Evolutionary conservation across 2,797 vertebrate genomes (phyloP).

Genomic region (Steatocranus sp.): DNA sequence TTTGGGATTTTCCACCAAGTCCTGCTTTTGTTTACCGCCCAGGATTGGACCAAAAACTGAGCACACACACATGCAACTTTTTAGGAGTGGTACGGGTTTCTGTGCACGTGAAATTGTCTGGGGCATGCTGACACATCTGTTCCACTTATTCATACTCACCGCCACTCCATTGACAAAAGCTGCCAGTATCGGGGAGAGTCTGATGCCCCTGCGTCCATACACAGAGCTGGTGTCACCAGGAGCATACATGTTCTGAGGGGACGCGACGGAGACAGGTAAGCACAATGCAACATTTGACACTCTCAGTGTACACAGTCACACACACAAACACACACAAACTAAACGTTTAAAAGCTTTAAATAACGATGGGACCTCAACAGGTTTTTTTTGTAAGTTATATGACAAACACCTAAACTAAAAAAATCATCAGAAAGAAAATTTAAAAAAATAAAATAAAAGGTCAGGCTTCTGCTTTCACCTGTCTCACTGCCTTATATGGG

Average conservation of each 20-base stretch:
- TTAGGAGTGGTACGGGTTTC: not conserved
- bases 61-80: not conserved
- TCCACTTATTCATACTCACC: slow-evolving; percentile 67
- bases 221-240: slow-evolving; percentile 77
- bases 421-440: not conserved
- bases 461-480: not conserved
- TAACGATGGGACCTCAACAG: not conserved
- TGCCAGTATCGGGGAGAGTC: slow-evolving; percentile 81
- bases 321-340: not conserved
- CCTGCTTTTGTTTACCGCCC: not conserved
- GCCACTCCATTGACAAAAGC: slow-evolving; percentile 87
- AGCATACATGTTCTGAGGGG: slow-evolving; percentile 76
- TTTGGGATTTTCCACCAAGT: not conserved
- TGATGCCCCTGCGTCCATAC: slow-evolving; percentile 77
- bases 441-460: not conserved
- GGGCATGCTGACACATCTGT: not conserved
- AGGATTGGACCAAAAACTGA: not conserved
- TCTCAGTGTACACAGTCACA: not conserved
- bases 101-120: not conserved
- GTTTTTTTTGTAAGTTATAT: slow-evolving; percentile 3
- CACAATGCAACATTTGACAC: not conserved
- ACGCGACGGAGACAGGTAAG: not conserved
- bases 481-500: not conserved
- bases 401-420: not conserved
- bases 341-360: not conserved